These are phyloP conservation scores for Echiichthys vipera DNA, from an alignment of 2,797 vertebrate genomes.

Conservation along the genomic window DNA sequence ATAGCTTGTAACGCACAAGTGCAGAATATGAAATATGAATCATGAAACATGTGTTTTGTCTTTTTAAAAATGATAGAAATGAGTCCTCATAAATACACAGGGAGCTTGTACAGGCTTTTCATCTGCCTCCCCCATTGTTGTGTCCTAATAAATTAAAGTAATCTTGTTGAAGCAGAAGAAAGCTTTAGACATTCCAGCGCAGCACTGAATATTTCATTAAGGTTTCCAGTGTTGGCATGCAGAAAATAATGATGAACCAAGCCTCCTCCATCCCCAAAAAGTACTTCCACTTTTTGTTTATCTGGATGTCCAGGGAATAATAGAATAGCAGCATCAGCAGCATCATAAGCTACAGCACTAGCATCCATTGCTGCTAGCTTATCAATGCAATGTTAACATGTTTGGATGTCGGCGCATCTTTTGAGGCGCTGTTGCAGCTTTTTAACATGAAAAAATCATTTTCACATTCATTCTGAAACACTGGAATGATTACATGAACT, in stretches of 20 bases:
- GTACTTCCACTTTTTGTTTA: conserved; percentile 34
- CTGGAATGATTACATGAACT: background rate
- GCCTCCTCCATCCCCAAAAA: conserved; percentile 15
- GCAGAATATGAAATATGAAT: conserved; percentile 73
- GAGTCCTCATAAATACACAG: conserved; percentile 58
- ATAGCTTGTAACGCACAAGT: conserved; percentile 50
- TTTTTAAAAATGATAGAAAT: conserved; percentile 49
- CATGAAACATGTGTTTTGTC: conserved; percentile 58
- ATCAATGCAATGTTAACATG: background rate
- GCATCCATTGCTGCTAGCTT: background rate
- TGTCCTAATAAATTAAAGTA: conserved; percentile 71
- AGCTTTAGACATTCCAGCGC: conserved; percentile 58
- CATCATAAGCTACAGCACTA: conserved; percentile 5
- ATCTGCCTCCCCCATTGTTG: conserved; percentile 47
- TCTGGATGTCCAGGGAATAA: conserved; percentile 33
- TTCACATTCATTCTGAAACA: background rate
- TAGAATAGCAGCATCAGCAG: conserved; percentile 35
- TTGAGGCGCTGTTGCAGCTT: background rate
- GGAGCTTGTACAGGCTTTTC: conserved; percentile 46
- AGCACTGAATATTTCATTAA: conserved; percentile 77
- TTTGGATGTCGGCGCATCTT: conserved; percentile 3
- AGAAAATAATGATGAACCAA: conserved; percentile 60
- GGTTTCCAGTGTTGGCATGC: conserved; percentile 51
- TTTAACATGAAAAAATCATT: background rate
- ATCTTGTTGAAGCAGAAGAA: conserved; percentile 55